These are phyloP conservation scores for Philopotamus ludificatus DNA, from an alignment of 1,140 invertebrate species.

Conservation along the genomic window DNA sequence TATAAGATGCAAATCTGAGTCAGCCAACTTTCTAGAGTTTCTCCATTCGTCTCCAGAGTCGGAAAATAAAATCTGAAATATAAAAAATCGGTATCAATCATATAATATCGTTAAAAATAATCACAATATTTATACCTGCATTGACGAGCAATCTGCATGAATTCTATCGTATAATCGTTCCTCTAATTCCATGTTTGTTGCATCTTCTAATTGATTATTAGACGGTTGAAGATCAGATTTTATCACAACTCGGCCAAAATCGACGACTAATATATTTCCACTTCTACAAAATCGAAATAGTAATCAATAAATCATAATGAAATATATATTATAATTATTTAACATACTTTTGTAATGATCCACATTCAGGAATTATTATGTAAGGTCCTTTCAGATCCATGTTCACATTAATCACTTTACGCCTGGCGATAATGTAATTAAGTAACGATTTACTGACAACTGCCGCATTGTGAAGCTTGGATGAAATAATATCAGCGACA, in stretches of 20 bases:
- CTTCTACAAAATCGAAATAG: constrained; percentile 55
- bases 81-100: constrained; percentile 9
- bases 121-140: constrained; percentile 58
- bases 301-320: not conserved
- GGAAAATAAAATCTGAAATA: constrained; percentile 56
- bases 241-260: constrained; percentile 70
- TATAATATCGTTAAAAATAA: constrained; percentile 7
- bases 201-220: constrained; percentile 68
- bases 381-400: constrained; percentile 78
- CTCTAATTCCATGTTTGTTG: constrained; percentile 80
- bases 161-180: constrained; percentile 78
- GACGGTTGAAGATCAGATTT: constrained; percentile 74
- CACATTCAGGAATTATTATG: constrained; percentile 75
- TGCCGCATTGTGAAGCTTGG: constrained; percentile 44
- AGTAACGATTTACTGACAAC: constrained; percentile 50
- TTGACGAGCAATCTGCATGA: constrained; percentile 67
- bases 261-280: constrained; percentile 71
- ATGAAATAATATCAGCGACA: constrained; percentile 44
- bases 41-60: constrained; percentile 74
- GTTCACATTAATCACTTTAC: constrained; percentile 70
- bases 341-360: constrained; percentile 69
- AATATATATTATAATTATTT: not conserved
- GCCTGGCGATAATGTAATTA: constrained; percentile 59
- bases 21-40: constrained; percentile 64
- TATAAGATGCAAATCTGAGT: constrained; percentile 75